phyloP scores from a whole-genome alignment of 2,888 invertebrate genomes.

The Glomeris marginata region DNA sequence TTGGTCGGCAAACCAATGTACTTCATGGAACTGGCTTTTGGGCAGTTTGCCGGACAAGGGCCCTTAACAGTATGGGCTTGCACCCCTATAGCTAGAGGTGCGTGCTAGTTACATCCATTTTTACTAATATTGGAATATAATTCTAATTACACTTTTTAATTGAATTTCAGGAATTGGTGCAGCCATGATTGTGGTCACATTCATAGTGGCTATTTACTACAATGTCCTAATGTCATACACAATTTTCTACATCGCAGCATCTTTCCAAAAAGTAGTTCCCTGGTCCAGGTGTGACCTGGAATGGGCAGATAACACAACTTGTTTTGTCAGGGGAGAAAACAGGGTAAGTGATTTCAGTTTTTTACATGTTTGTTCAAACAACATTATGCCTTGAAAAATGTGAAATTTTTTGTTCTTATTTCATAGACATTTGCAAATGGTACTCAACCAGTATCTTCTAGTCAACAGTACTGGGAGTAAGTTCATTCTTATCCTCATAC shows the following conservation, averaged over 20 bases:
- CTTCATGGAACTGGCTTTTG: slow-evolving; percentile 32
- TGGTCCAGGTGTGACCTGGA: slow-evolving; percentile 22
- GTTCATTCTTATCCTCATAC: too few species aligned
- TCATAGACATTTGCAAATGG: too few species aligned
- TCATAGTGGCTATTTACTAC: slow-evolving; percentile 25
- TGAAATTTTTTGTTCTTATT: too few species aligned
- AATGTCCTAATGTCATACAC: slow-evolving; percentile 27
- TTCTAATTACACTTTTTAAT: too few species aligned
- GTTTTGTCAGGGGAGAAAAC: slow-evolving; percentile 20
- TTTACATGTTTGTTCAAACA: too few species aligned
- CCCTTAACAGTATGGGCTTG: slow-evolving; percentile 32
- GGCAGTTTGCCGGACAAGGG: slow-evolving; percentile 32
- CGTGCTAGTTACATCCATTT: too few species aligned
- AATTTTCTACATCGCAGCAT: slow-evolving; percentile 25
- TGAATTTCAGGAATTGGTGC: slow-evolving; percentile 23
- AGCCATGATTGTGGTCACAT: slow-evolving; percentile 25
- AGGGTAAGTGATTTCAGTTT: neutral
- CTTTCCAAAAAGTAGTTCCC: slow-evolving; percentile 20
- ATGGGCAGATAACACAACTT: slow-evolving; percentile 27
- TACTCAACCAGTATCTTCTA: slow-evolving; percentile 12
- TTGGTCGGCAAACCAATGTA: slow-evolving; percentile 36
- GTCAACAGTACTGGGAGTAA: slow-evolving; percentile 22
- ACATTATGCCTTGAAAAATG: too few species aligned
- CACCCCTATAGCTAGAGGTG: slow-evolving; percentile 32
- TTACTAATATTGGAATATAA: too few species aligned